These are phyloP conservation scores for Crotalus tigris DNA, from an alignment of 2,113 vertebrate species.

Conservation along the genomic window DNA sequence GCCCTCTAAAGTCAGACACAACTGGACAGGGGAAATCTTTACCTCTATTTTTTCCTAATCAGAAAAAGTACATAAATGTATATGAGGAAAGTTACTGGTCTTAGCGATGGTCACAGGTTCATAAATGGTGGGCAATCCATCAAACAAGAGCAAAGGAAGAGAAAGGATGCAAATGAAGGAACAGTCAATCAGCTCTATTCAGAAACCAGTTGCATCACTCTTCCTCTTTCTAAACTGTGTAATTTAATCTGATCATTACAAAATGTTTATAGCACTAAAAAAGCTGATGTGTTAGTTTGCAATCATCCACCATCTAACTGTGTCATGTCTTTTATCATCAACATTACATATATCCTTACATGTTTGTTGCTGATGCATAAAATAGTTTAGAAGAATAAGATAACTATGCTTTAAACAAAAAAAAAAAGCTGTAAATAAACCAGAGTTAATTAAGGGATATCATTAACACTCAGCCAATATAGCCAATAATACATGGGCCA, in stretches of 20 bases:
- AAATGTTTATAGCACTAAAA: not conserved
- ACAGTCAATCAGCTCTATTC: not conserved
- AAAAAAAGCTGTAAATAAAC: not conserved
- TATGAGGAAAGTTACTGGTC: not conserved
- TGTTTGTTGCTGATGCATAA: not conserved
- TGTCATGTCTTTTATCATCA: not conserved
- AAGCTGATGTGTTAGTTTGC: not conserved
- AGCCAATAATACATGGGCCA: not conserved
- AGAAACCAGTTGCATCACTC: not conserved
- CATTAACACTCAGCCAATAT: not conserved
- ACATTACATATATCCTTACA: not conserved
- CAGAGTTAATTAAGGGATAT: not conserved
- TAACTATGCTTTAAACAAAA: not conserved
- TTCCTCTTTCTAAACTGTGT: not conserved
- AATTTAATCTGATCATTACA: not conserved
- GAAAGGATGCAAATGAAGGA: not conserved
- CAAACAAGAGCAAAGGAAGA: not conserved
- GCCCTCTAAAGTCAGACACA: not conserved
- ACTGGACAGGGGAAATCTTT: not conserved
- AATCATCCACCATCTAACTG: not conserved
- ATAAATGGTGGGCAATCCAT: not conserved
- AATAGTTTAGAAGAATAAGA: not conserved
- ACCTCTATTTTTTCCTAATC: not conserved
- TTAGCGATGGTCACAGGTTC: not conserved
- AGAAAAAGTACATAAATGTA: not conserved